Conservation (phyloP, 2,888 invertebrate genomes). For the Caenorhabditis doughertyi region DNA sequence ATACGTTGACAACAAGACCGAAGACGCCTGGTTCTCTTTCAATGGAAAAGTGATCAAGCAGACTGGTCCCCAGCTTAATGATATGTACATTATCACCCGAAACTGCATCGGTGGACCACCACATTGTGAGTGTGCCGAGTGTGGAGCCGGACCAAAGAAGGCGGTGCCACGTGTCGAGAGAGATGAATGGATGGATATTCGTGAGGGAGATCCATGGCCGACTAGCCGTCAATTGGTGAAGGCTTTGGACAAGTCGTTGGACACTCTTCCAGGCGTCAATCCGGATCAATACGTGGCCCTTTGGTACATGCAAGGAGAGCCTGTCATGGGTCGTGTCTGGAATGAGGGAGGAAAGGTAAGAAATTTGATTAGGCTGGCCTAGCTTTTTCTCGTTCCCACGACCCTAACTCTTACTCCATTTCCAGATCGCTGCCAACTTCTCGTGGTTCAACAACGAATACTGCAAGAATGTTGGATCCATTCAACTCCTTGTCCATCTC, state of each 20-base stretch:
- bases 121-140: conserved; percentile 38
- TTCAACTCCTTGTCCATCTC: conserved; percentile 72
- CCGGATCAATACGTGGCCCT: conserved; percentile 80
- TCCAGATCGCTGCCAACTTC: conserved; percentile 76
- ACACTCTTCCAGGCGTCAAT: conserved; percentile 75
- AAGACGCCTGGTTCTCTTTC: conserved; percentile 75
- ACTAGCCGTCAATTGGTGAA: conserved; percentile 53
- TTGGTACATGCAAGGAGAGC: conserved; percentile 78
- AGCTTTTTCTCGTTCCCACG: too few relatives aligned
- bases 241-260: conserved; percentile 73
- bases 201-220: conserved; percentile 78
- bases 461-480: conserved; percentile 72
- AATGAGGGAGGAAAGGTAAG: conserved; percentile 76
- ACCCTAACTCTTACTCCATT: background rate
- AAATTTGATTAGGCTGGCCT: too few relatives aligned
- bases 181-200: conserved; percentile 79
- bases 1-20: conserved; percentile 79
- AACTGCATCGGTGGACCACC: conserved; percentile 71
- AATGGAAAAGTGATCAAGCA: conserved; percentile 64
- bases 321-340: conserved; percentile 80
- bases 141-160: conserved; percentile 34
- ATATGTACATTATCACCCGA: conserved; percentile 78
- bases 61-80: conserved; percentile 67
- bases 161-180: conserved; percentile 69
- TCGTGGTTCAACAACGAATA: conserved; percentile 64